Conservation (phyloP, 2,888 invertebrate genomes). For the Apamea epomidion region DNA sequence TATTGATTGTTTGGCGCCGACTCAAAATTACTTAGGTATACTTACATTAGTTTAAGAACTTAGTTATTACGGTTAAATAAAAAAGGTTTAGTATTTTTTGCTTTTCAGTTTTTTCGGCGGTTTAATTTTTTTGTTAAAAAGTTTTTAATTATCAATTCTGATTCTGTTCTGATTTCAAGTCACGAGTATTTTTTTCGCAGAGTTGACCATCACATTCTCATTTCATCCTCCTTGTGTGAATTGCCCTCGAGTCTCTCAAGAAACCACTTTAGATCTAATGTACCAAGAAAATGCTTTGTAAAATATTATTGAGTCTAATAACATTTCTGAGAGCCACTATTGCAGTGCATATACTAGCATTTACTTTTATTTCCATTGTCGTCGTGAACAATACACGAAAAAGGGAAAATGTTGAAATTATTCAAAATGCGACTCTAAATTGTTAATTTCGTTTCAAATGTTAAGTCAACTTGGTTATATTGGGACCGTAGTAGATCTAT, state of each 20-base stretch:
- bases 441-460: constrained; percentile 39
- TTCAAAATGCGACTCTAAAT: constrained; percentile 44
- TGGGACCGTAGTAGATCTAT: constrained; percentile 2
- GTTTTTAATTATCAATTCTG: too few relatives aligned
- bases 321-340: constrained; percentile 13
- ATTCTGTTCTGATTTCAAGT: too few relatives aligned
- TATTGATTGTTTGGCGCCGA: too few relatives aligned
- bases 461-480: constrained; percentile 14
- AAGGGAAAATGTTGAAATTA: constrained; percentile 43
- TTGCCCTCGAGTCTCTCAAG: not conserved
- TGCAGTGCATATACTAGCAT: constrained; percentile 41
- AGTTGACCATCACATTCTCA: too few relatives aligned
- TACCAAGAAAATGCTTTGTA: constrained; percentile 28
- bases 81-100: too few relatives aligned
- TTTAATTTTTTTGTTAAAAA: too few relatives aligned
- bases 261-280: constrained; percentile 25
- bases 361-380: constrained; percentile 45
- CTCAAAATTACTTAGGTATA: too few relatives aligned
- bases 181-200: too few relatives aligned
- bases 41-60: too few relatives aligned
- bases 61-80: too few relatives aligned
- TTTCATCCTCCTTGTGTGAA: not conserved
- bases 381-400: constrained; percentile 35
- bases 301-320: constrained; percentile 45
- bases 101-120: too few relatives aligned